Evolutionary conservation across 2,888 invertebrate species (phyloP), one percentile per base, ranked within the genome.

Genomic region (Spialia ferax): DNA sequence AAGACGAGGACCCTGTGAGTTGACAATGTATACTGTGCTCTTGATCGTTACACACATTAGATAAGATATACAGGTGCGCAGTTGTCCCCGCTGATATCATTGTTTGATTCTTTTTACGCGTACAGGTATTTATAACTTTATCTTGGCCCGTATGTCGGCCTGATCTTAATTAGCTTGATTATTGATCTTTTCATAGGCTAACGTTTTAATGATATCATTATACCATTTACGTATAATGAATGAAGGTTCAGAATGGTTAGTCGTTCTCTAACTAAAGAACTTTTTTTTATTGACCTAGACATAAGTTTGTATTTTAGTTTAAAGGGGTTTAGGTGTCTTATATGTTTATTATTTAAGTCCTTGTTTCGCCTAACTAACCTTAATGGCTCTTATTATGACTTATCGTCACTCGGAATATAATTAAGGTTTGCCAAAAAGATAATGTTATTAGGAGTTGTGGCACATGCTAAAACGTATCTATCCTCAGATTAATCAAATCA

Each of bases 1-100:
- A 93, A 60, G 95, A 95, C 68, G 94, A 95, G 60, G 95, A 95
- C 74, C 91, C 95, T 61, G 94, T 93, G 77, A 94, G 93, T 87
- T 62, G n/a, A 64, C 69, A 29, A 15, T 62, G 70, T 73, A 32
- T 10, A 54, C 18, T 20, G 4, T 48, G 20, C 18, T 45, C 45
- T 10, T 69, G 64, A 70, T 71, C 71, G 63, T 56, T 63, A 42
- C 63, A 64, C 66, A 70, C 64, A 57, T 52, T 42, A 73, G 77
- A 79, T 79, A 78, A 77, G 75, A 76, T 75, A 75, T 68, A 63
- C 59, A 63, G 20, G 50, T 48, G 63, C 69, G 56, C 60, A 70
- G 61, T 72, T 60, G 69, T 69, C 55, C 50, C 50, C 26, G 61
- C 73, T 75, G 77, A 76, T 79, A 79, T 74, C 77, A 73, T 76